phyloP scores from a whole-genome alignment of 2,113 vertebrate species.

The Salminus brasiliensis region DNA sequence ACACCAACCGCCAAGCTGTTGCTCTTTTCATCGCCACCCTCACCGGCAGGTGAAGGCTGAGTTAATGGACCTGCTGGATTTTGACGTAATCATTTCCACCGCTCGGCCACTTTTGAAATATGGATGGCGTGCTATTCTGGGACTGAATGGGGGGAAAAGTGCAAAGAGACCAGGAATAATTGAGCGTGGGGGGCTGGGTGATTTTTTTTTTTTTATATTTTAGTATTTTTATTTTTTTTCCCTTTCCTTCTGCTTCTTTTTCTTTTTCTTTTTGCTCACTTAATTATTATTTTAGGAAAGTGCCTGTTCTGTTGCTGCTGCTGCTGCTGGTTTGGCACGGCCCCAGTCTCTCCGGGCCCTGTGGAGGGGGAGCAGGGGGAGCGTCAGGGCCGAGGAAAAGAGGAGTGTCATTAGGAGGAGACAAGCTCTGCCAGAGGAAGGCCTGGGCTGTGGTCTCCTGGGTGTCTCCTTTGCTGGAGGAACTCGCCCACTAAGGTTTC shows the following conservation, averaged over 20 bases:
- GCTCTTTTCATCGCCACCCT: slow-evolving; percentile 31
- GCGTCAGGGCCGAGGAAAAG: neutral
- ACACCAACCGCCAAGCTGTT: slow-evolving; percentile 42
- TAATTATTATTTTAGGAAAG: slow-evolving; percentile 63
- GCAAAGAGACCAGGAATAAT: slow-evolving; percentile 59
- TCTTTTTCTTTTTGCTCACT: slow-evolving; percentile 30
- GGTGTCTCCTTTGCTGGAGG: slow-evolving; percentile 38
- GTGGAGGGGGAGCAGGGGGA: slow-evolving; percentile 17
- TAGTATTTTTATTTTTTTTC: no score
- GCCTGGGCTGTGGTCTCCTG: slow-evolving; percentile 32
- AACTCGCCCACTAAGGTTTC: slow-evolving; percentile 52
- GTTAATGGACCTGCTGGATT: slow-evolving; percentile 43
- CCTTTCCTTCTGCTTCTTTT: no score
- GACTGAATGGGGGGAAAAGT: slow-evolving; percentile 40
- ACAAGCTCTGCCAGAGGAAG: slow-evolving; percentile 30
- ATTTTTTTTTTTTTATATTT: slow-evolving; percentile 44
- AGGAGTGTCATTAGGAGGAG: slow-evolving; percentile 46
- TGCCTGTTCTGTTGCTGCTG: slow-evolving; percentile 33
- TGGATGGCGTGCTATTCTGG: slow-evolving; percentile 58
- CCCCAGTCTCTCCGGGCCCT: slow-evolving; percentile 17
- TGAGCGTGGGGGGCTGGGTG: slow-evolving; percentile 48
- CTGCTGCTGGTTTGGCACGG: neutral
- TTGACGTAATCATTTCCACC: slow-evolving; percentile 51
- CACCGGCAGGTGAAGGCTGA: slow-evolving; percentile 29
- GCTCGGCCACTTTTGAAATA: slow-evolving; percentile 55